A percentile compares a stretch with the other conserved stretches of the same genome.
These are phyloP conservation scores for Euthynnus affinis DNA, from an alignment of 2,797 vertebrate species.

Conservation along the genomic window DNA sequence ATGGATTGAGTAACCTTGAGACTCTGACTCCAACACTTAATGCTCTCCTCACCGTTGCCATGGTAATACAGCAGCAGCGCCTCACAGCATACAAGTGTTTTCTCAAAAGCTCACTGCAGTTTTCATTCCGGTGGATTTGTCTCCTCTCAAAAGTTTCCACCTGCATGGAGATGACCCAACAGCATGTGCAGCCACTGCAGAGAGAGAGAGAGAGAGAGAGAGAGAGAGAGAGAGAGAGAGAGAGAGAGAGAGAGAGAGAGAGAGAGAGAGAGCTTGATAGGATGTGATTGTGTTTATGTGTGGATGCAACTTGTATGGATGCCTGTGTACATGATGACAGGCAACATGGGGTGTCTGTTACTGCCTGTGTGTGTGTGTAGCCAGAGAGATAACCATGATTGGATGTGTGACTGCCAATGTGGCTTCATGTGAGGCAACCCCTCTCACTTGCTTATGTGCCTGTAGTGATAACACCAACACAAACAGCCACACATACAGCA, in stretches of 20 bases:
- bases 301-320: not conserved
- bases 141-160: conserved; percentile 64
- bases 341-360: conserved; percentile 8
- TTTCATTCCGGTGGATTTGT: conserved; percentile 68
- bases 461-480: conserved; percentile 52
- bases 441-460: conserved; percentile 47
- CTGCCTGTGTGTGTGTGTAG: conserved; percentile 2
- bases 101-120: conserved; percentile 57
- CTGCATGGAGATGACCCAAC: conserved; percentile 58
- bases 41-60: conserved; percentile 81
- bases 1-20: conserved; percentile 85
- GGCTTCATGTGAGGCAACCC: conserved; percentile 42
- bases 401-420: conserved; percentile 46
- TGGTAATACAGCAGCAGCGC: conserved; percentile 78
- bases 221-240: not conserved
- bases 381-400: conserved; percentile 52
- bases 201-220: conserved; percentile 2
- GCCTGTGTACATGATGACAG: not conserved
- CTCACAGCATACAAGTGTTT: conserved; percentile 62
- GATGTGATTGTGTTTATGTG: conserved; percentile 30
- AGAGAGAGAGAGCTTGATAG: not conserved
- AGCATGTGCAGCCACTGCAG: conserved; percentile 35
- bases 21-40: conserved; percentile 69
- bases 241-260: not conserved
- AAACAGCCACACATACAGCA: conserved; percentile 32